Evolutionary conservation across 2,797 vertebrate species (phyloP).

Genomic region (Rhyacichthys aspro): DNA sequence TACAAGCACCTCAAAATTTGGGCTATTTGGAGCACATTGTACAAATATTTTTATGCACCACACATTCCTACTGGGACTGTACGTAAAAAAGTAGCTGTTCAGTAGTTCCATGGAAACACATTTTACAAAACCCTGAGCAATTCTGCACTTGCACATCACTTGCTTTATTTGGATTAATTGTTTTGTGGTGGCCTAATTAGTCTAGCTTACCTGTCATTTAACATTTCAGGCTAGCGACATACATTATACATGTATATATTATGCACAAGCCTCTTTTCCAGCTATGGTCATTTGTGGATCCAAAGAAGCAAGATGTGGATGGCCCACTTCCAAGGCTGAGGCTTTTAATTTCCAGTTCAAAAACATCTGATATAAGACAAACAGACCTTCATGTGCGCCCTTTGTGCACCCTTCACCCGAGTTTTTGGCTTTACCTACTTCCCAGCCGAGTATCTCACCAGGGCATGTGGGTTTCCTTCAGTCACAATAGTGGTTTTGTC

Average conservation of each 20-base stretch:
- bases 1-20: no score
- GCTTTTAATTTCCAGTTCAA: conserved; percentile 13
- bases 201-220: background rate
- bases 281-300: background rate
- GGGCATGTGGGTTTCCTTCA: conserved; percentile 65
- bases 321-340: conserved; percentile 2
- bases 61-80: no score
- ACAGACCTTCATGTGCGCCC: conserved; percentile 19
- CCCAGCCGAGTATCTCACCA: conserved; percentile 42
- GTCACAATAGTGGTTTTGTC: conserved; percentile 70
- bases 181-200: background rate
- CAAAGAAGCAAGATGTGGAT: background rate
- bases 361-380: conserved; percentile 9
- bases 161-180: background rate
- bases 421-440: conserved; percentile 47
- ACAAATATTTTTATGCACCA: no score
- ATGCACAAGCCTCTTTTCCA: background rate
- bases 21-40: no score
- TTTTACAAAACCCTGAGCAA: no score
- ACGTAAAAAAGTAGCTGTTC: no score
- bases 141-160: no score
- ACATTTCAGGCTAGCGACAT: background rate
- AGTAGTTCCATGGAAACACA: no score
- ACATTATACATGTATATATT: background rate
- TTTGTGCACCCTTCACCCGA: conserved; percentile 24